Conservation (phyloP, 1,140 invertebrate genomes). For the Ips typographus region DNA sequence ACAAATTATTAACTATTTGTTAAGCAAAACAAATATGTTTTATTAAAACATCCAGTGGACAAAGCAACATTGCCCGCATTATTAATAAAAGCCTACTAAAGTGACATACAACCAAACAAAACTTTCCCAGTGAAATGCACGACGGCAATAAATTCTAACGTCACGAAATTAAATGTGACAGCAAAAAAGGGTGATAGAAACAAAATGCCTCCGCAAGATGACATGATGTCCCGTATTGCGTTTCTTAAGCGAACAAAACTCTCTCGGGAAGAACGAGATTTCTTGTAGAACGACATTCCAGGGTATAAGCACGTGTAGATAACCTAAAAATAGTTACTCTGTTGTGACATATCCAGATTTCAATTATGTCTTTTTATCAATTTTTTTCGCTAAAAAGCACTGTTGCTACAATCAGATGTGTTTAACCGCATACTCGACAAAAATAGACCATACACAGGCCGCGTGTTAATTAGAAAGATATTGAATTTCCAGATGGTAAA, state of each 20-base stretch:
- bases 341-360: no score
- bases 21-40: background rate
- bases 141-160: constrained; percentile 30
- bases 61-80: background rate
- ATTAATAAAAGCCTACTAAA: background rate
- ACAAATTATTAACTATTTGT: background rate
- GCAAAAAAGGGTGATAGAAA: constrained; percentile 29
- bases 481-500: no score
- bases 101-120: constrained; percentile 23
- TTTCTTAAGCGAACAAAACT: background rate
- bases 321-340: no score
- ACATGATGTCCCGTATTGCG: constrained; percentile 28
- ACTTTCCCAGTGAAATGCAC: constrained; percentile 16
- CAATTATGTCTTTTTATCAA: no score
- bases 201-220: constrained; percentile 29
- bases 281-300: no score
- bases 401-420: no score
- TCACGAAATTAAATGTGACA: constrained; percentile 30
- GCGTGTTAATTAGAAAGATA: no score
- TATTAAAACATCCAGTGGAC: constrained; percentile 8
- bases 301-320: no score
- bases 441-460: no score
- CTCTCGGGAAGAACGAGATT: no score
- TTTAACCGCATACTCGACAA: no score
- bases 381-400: no score